These are phyloP conservation scores for Drosophila tanythrix DNA, from an alignment of 2,888 invertebrate genomes.

Conservation along the genomic window DNA sequence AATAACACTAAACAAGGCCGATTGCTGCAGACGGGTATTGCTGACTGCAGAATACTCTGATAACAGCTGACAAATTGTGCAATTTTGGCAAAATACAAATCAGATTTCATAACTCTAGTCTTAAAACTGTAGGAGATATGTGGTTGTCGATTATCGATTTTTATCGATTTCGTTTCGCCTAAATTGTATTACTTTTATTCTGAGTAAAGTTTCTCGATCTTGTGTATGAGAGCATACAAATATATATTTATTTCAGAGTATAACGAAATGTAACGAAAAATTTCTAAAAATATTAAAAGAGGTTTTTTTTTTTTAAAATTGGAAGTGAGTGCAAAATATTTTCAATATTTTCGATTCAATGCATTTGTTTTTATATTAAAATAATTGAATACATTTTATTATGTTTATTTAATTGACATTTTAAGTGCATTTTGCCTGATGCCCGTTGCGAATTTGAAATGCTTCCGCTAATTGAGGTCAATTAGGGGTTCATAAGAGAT, in stretches of 20 bases:
- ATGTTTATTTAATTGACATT: neutral
- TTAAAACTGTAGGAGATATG: neutral
- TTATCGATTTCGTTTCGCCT: neutral
- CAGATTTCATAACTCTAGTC: neutral
- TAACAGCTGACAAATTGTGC: neutral
- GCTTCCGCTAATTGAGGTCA: conserved; percentile 6
- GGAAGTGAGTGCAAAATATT: too few relatives aligned
- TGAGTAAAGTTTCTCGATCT: neutral
- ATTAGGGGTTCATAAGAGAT: neutral
- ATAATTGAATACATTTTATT: neutral
- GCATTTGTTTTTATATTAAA: neutral
- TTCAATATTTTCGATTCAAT: neutral
- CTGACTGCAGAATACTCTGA: neutral
- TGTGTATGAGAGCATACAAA: neutral
- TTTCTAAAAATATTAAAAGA: neutral
- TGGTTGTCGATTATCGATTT: neutral
- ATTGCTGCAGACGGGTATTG: neutral
- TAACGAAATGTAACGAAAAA: neutral
- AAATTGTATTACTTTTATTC: too few relatives aligned
- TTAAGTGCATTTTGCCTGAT: neutral
- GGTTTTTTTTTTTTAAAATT: neutral
- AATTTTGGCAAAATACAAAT: neutral
- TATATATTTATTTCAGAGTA: neutral
- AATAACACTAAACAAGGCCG: neutral
- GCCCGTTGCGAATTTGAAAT: neutral